Evolutionary conservation across 2,113 vertebrate genomes (phyloP).

Genomic region (Pithys albifrons): DNA sequence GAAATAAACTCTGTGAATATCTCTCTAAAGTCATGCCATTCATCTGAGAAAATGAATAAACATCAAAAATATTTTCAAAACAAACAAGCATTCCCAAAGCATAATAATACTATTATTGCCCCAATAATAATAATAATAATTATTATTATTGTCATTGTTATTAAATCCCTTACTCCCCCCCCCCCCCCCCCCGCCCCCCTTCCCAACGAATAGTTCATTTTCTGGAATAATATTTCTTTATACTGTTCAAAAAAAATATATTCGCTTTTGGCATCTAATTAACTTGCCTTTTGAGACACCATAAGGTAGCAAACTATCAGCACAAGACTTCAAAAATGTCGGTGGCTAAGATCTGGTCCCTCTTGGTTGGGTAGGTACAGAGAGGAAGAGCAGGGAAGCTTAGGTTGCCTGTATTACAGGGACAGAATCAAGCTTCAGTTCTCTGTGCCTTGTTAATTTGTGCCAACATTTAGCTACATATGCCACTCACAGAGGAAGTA

Average conservation of each 20-base stretch:
- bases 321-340: background rate
- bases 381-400: background rate
- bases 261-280: background rate
- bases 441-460: background rate
- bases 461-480: background rate
- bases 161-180: background rate
- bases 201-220: background rate
- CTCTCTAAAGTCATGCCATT: background rate
- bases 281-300: background rate
- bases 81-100: background rate
- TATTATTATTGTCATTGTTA: background rate
- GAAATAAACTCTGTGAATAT: background rate
- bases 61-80: background rate
- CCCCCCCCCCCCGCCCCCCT: no score
- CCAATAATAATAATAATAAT: no score
- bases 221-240: background rate
- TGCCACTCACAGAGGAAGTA: rapidly evolving
- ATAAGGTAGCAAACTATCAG: background rate
- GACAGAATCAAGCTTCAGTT: background rate
- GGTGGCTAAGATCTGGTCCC: background rate
- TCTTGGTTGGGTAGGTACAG: background rate
- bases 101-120: no score
- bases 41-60: background rate
- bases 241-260: background rate
- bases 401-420: background rate